Percentiles rank a stretch among this genome's conserved stretches.
These are phyloP conservation scores for Diploscapter pachys DNA, from an alignment of 1,140 invertebrate species.

Conservation along the genomic window DNA sequence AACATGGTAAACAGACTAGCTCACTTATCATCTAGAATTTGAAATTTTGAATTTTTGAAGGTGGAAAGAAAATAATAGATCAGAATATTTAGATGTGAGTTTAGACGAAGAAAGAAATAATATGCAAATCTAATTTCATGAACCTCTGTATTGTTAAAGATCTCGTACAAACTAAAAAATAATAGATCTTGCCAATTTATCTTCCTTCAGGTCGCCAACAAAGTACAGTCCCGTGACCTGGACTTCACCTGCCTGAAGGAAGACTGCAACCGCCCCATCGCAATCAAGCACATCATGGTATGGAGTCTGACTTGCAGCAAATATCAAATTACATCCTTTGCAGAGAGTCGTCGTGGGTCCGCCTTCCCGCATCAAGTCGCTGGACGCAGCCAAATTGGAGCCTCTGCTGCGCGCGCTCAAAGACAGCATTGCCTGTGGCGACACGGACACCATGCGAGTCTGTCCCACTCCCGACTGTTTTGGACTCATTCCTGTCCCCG, in stretches of 20 bases:
- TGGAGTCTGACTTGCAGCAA: not conserved
- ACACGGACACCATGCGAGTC: not conserved
- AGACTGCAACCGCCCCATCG: not conserved
- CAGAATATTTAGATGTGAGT: slow-evolving; percentile 1
- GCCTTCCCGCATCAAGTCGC: not conserved
- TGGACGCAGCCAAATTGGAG: not conserved
- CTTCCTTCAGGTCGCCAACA: not conserved
- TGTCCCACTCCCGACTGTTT: slow-evolving; percentile 5
- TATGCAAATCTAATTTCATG: too few relatives aligned
- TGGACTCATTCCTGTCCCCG: not conserved
- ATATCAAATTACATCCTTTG: not conserved
- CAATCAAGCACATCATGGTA: slow-evolving; percentile 2
- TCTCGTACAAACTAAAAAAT: too few relatives aligned
- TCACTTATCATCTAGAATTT: not conserved
- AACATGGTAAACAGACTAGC: not conserved
- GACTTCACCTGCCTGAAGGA: not conserved
- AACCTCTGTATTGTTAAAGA: too few relatives aligned
- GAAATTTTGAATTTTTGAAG: not conserved
- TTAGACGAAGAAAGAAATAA: too few relatives aligned
- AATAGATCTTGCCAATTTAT: not conserved
- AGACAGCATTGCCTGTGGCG: too few relatives aligned
- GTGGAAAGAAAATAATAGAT: not conserved
- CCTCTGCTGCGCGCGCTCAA: too few relatives aligned
- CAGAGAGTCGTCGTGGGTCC: slow-evolving; percentile 2
- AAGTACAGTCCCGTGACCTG: not conserved